These are phyloP conservation scores for Xenops minutus DNA, from an alignment of 2,797 vertebrate species.

Conservation along the genomic window DNA sequence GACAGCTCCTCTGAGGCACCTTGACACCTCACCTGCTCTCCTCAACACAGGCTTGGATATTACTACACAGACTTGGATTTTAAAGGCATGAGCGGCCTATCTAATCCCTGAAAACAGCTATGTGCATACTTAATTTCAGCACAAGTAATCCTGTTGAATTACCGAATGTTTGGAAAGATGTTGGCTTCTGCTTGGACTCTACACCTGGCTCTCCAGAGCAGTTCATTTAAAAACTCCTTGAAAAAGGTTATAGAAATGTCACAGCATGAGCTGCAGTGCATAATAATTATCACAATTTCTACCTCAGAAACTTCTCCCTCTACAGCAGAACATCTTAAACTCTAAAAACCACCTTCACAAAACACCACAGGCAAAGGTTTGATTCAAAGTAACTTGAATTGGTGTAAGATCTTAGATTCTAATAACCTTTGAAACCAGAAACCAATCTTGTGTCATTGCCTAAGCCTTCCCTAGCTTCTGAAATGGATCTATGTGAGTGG, in stretches of 20 bases:
- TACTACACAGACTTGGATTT: neutral
- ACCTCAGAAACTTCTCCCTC: neutral
- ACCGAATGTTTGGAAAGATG: neutral
- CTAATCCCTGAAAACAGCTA: neutral
- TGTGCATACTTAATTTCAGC: neutral
- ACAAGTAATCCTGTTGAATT: neutral
- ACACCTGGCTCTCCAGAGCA: neutral
- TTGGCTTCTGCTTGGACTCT: neutral
- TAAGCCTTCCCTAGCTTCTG: neutral
- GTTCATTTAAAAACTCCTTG: neutral
- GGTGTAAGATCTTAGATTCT: neutral
- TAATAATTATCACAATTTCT: neutral
- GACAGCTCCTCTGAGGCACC: neutral
- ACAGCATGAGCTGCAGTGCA: accelerated
- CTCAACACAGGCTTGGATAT: neutral
- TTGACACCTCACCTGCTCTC: accelerated
- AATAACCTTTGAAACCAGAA: neutral
- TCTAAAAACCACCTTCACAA: neutral
- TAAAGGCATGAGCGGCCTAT: neutral
- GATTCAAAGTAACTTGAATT: neutral
- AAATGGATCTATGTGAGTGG: neutral
- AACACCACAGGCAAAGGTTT: neutral
- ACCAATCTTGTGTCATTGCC: neutral
- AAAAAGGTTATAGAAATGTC: neutral
- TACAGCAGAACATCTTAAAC: neutral